Conservation (phyloP, 2,113 vertebrate genomes). For the Sitta europaea region DNA sequence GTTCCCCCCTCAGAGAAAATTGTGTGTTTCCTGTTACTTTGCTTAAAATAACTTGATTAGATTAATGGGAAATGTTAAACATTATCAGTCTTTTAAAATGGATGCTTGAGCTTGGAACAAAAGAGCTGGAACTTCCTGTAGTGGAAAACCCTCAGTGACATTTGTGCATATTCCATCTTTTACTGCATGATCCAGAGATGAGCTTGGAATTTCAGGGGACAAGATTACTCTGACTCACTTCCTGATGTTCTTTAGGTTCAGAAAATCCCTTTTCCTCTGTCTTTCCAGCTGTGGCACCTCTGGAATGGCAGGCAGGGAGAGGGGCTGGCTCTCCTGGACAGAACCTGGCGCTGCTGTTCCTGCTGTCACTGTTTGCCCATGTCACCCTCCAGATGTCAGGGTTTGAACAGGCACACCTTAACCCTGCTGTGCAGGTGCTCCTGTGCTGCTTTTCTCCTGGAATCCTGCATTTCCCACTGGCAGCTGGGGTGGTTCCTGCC, state of each 20-base stretch:
- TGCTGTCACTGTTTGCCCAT: rapidly evolving
- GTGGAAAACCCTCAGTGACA: neutral
- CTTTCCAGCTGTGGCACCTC: rapidly evolving
- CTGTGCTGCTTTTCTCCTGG: neutral
- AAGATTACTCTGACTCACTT: neutral
- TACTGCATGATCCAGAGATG: neutral
- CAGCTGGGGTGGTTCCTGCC: too few species aligned
- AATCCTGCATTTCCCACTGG: neutral
- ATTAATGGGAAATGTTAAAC: neutral
- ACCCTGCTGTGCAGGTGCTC: neutral
- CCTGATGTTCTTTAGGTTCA: neutral
- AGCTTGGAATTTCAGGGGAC: neutral
- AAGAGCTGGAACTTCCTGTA: neutral
- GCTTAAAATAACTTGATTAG: neutral
- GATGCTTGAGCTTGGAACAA: neutral
- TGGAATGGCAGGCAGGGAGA: neutral
- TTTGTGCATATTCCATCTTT: neutral
- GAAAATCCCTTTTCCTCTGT: neutral
- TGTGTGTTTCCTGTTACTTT: neutral
- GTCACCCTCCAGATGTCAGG: neutral
- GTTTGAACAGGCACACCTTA: neutral
- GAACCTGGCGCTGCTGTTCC: neutral
- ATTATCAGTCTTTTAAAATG: neutral
- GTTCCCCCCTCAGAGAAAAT: neutral
- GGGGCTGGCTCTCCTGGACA: neutral